A percentile compares a stretch with the other conserved stretches of the same genome.
Conservation (phyloP, 1,140 invertebrate genomes). For the Drosophila repletoides region DNA sequence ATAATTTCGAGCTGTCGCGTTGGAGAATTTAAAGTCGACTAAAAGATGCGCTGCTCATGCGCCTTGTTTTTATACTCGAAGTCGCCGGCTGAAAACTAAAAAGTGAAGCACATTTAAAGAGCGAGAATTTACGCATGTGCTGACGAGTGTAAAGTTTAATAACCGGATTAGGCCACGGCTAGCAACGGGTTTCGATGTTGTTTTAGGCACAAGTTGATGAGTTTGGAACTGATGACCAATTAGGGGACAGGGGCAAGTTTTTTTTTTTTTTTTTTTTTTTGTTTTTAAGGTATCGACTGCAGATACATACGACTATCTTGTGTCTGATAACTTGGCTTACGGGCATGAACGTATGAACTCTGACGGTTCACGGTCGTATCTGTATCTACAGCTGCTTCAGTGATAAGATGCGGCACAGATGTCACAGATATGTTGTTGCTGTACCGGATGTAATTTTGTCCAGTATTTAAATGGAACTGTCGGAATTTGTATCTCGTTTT, state of each 20-base stretch:
- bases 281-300: conserved; percentile 13
- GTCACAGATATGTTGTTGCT: not conserved
- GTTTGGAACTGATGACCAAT: conserved; percentile 16
- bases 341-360: conserved; percentile 38
- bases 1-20: conserved; percentile 30
- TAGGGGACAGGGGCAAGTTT: conserved; percentile 21
- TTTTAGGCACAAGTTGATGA: conserved; percentile 24
- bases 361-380: conserved; percentile 27
- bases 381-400: conserved; percentile 1
- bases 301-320: conserved; percentile 1
- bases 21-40: conserved; percentile 55
- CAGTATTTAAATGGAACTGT: conserved; percentile 9
- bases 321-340: conserved; percentile 1
- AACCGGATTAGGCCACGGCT: conserved; percentile 65
- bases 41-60: conserved; percentile 70
- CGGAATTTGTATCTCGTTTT: not conserved
- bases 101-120: conserved; percentile 39
- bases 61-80: conserved; percentile 60
- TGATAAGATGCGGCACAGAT: conserved; percentile 4
- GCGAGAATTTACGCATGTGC: conserved; percentile 42
- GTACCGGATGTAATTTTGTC: conserved; percentile 27
- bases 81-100: conserved; percentile 26
- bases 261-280: conserved; percentile 3
- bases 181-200: conserved; percentile 45
- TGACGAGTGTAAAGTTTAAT: conserved; percentile 69